Base-by-base conservation (phyloP, 1,140 invertebrate species). In the Matsumurasca onukii region DNA sequence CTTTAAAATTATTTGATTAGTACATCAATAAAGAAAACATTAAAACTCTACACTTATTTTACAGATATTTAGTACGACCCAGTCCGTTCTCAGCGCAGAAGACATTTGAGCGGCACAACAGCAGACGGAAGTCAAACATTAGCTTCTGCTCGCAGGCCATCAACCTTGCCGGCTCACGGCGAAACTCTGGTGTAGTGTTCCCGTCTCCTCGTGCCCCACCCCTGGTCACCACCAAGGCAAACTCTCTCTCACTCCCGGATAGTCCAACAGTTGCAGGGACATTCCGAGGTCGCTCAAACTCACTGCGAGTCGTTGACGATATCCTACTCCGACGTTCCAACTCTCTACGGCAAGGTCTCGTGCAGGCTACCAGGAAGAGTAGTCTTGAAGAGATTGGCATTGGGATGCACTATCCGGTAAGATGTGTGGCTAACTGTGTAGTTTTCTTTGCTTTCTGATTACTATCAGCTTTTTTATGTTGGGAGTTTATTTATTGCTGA, bases 41-140 rank as follows among this genome's bases (percentile, higher is more conserved):
- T n/a, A n/a, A n/a, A n/a, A n/a, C n/a, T n/a, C n/a, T n/a, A n/a
- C n/a, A n/a, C n/a, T n/a, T n/a, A 71, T 67, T 71, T 82, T 80
- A 31, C 79, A 92, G 90, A 75, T 96, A 94, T 70, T 80, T 95
- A 71, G 92, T 97, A 9, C 84, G 93, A 0, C 94, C 94, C 0
- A 94, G 91, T 74, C 93, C 94, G 3, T 95, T 96, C 76, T 94
- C 92, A 27, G 93, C 93, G 3, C 93, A 95, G 78, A 97, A 96
- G 80, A 95, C 93, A 0, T 97, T 96, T 78, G 93, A 95, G 75
- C 82, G 92, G 1, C 93, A 95, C 80, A 95, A 95, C 78, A 93
- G 91, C 34, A 82, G 93, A 1, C 83, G 93, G n/a, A 94, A 94
- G 78, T 94, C 91, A 39, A 92, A 94, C 80, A 94, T 95, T 71